Evolutionary conservation across 1,140 invertebrate genomes (phyloP), one percentile per base, ranked within the genome.

Genomic region (Drosophila punjabiensis): DNA sequence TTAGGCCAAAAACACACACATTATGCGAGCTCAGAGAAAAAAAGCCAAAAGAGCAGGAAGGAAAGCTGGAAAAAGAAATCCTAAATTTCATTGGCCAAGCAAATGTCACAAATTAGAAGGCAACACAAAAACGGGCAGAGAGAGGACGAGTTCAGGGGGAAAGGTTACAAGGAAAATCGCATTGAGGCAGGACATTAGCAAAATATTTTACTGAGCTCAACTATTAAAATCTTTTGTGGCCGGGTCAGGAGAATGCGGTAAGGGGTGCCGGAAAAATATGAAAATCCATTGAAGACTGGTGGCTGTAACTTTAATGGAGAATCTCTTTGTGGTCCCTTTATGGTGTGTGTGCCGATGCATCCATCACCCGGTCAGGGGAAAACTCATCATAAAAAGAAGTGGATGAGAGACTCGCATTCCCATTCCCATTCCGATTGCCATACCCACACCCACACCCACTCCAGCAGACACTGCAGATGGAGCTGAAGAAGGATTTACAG

Each of bases 71-170:
- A 59, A 58, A 75, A 56, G 53, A 78, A 78, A 69, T 43, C 76
- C 78, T 53, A 69, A 61, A 78, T 78, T 78, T 78, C 76, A 78
- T 88, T 89, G 85, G 85, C 78, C 76, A 89, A 78, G 75, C 68
- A 79, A 81, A 71, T 75, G 69, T 85, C 75, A 75, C 70, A 73
- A 65, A 69, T 63, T 78, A 78, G 58, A 78, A 58, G 33, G 50
- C 58, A 74, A 50, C 24, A 60, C 45, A 74, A 39, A 41, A 10
- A 41, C n/a, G 18, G 11, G 20, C 45, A 50, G 45, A 33, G 18
- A 9, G 18, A 32, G 35, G 18, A 18, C 7, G 33, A 16, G 18
- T 5, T 13, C 20, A 9, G 18, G 13, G 13, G 13, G 7, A 37
- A 8, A 28, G 45, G 59, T 33, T 20, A 14, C 16, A n/a, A 35